Percentiles rank a stretch among this genome's conserved stretches.
Evolutionary conservation across 64 coral and sea anemone species (phyloP).

Genomic region (Acropora tenuis): DNA sequence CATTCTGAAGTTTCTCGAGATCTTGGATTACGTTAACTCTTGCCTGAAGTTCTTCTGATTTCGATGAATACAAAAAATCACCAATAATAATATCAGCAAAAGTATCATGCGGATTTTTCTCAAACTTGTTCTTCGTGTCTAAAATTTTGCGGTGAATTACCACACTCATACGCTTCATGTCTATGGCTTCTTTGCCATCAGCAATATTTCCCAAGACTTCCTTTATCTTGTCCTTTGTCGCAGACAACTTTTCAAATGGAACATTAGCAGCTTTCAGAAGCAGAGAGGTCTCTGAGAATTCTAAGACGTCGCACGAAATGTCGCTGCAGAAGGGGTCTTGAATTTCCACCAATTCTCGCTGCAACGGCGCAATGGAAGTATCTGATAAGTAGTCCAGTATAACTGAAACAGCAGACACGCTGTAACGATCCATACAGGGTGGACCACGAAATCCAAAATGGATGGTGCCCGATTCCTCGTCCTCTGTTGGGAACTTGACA

Average conservation of each 20-base stretch:
- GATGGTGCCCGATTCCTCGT: conserved; percentile 84
- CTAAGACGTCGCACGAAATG: conserved; percentile 71
- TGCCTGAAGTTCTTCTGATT: conserved; percentile 58
- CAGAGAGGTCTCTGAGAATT: conserved; percentile 72
- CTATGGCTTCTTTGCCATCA: conserved; percentile 67
- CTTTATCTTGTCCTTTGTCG: conserved; percentile 78
- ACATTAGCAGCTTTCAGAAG: conserved; percentile 89
- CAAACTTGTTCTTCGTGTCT: conserved; percentile 84
- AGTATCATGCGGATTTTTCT: conserved; percentile 88
- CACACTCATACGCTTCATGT: conserved; percentile 88
- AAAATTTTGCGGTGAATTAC: conserved; percentile 92
- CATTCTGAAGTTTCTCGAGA: conserved; percentile 53
- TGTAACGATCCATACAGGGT: conserved; percentile 53
- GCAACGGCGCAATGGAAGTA: conserved; percentile 88
- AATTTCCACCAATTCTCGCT: conserved; percentile 89
- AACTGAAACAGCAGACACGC: conserved; percentile 59
- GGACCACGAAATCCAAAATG: conserved; percentile 85
- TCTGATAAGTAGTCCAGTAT: conserved; percentile 93
- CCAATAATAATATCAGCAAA: conserved; percentile 80
- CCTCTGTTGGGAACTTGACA: conserved; percentile 90
- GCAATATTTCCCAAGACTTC: conserved; percentile 68
- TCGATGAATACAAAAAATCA: conserved; percentile 88
- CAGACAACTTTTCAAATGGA: conserved; percentile 77
- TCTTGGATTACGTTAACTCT: conserved; percentile 57
- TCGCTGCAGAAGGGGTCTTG: conserved; percentile 91